Base-by-base conservation (phyloP, 2,113 vertebrate genomes). In the Dipodomys spectabilis region DNA sequence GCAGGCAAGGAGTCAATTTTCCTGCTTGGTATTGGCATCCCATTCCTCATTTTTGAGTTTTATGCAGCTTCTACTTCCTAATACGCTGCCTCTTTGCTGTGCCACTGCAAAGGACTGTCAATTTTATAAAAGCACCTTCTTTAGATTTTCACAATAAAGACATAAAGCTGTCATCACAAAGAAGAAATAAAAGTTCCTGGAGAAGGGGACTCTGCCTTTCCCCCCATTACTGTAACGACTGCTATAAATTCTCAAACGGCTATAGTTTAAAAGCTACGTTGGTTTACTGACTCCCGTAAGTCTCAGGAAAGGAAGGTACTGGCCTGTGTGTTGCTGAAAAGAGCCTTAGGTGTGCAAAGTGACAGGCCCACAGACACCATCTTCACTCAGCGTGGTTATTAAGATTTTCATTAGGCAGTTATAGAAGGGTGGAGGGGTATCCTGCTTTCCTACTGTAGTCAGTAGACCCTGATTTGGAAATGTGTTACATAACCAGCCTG, bases 71-170 rank as follows among this genome's bases (percentile, higher is more conserved):
- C 83, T 92, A 71, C 92, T 97, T 97, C 88, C 96, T 71, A 81
- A 96, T 95, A 94, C 69, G 32, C 93, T 95, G 96, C 79, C 83
- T 87, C 67, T 94, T 81, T 91, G 82, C 83, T 65, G n/a, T 95
- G 91, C 88, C 64, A 32, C 15, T n/a, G 45, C 92, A 92, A 53
- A 95, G 81, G 79, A 77, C 95, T 92, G 96, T 44, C 82, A 92
- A 97, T 97, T 97, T 96, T 90, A 57, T 65, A 95, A 96, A 93
- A 95, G 92, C 75, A 83, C 53, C 93, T 93, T 97, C 85, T 89
- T 71, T 94, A 68, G 12, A 83, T 97, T 97, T 97, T 91, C 64
- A 95, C 91, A 78, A 67, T 86, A 93, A 94, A 83, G 72, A 93
- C 95, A 74, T 94, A 96, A 97, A 96, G 95, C 82, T 96, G 86